Base-by-base conservation (phyloP, 2,113 vertebrate genomes). In the Bagarius yarrelli region DNA sequence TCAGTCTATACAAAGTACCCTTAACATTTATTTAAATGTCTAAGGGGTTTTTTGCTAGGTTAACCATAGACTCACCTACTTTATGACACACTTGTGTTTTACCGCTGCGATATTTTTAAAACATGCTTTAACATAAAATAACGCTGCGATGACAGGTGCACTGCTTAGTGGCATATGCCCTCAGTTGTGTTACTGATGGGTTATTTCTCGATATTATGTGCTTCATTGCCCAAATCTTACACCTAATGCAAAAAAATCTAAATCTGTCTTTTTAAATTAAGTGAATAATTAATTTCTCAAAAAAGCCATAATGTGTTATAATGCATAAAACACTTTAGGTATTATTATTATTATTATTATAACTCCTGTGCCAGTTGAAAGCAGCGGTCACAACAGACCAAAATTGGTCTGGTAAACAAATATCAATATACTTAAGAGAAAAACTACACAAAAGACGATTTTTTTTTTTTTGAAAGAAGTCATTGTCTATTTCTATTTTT, bases 101-200 rank as follows among this genome's bases (percentile, higher is more conserved):
- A 34, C 61, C 30, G 18, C 34, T 64, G 30, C 61, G 34, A 34
- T 63, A 34, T 32, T 2, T 63, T 63, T 63, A 32, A 30, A 23
- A n/a, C 34, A 40, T 44, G 34, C 34, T 67, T 44, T 14, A 67
- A 36, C 36, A 67, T 44, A 67, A 44, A 40, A 21, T 32, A 40
- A 34, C n/a, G n/a, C 64, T 44, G 36, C 21, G 44, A 12, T 67
- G 34, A 66, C 36, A 30, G 32, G 32, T 2, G 34, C 34, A 67
- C 64, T 67, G 34, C 64, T 67, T 67, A 67, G 34, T 67, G 64
- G 40, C 34, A 40, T 13, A 67, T 69, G 13, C 36, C 44, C 23
- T 69, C 36, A n/a, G 14, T 69, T 69, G n/a, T 69, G 66, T 25
- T 25, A 47, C 66, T 69, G 66, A 11, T 69, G 36, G 36, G 36